phyloP scores from a whole-genome alignment of 1,140 invertebrate genomes.

The Euwallacea similis region DNA sequence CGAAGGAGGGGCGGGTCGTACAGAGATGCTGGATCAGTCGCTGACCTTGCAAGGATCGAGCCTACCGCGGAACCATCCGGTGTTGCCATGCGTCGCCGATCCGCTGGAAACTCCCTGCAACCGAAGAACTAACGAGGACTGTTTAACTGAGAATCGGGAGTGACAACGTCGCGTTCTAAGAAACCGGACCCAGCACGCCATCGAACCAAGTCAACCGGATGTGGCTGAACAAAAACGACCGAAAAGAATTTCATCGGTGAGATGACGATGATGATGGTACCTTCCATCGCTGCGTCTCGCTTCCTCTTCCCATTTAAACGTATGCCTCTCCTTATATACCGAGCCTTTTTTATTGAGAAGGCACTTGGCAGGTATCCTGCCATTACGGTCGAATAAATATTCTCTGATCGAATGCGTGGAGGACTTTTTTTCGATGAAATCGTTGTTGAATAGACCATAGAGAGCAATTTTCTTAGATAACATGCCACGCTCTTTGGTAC shows the following conservation, averaged over 20 bases:
- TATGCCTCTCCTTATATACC: not conserved
- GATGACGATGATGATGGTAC: conserved; percentile 27
- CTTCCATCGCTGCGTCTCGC: conserved; percentile 11
- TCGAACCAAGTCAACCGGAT: conserved; percentile 35
- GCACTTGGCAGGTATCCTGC: conserved; percentile 22
- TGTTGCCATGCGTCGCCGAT: conserved; percentile 15
- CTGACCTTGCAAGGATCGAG: conserved; percentile 50
- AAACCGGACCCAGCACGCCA: conserved; percentile 32
- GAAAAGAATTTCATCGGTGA: conserved; percentile 15
- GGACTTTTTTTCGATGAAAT: conserved; percentile 1
- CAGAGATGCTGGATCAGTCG: conserved; percentile 50
- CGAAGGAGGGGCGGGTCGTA: conserved; percentile 43
- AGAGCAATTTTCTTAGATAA: too few relatives aligned
- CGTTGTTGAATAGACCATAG: not conserved
- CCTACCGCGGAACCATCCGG: conserved; percentile 30
- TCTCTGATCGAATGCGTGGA: conserved; percentile 11
- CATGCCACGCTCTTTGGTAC: too few relatives aligned
- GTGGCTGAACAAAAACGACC: conserved; percentile 30
- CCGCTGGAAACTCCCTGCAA: too few relatives aligned
- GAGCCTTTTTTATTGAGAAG: conserved; percentile 3
- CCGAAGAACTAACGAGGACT: not conserved
- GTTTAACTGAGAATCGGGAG: not conserved
- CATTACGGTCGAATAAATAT: conserved; percentile 27
- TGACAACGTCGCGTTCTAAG: conserved; percentile 27
- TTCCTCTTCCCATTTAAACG: not conserved